phyloP scores from a whole-genome alignment of 2,797 vertebrate genomes.

The Spinus pinus region DNA sequence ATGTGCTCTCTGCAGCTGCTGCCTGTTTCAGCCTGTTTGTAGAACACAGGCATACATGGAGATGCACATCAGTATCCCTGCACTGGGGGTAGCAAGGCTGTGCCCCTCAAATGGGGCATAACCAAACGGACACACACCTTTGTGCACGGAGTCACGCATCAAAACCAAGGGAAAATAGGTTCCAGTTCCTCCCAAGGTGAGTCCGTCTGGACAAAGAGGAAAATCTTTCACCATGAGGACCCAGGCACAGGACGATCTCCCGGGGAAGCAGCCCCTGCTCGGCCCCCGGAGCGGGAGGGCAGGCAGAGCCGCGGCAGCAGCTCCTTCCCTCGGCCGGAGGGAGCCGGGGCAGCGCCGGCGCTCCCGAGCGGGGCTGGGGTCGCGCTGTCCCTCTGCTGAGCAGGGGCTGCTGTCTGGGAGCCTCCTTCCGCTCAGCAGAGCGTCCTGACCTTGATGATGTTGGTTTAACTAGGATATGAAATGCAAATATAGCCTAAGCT shows the following conservation, averaged over 20 bases:
- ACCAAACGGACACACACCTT: neutral
- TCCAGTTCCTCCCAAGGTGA: neutral
- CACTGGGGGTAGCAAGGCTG: neutral
- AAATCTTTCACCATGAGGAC: neutral
- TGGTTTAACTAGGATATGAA: constrained; percentile 56
- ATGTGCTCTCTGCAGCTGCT: neutral
- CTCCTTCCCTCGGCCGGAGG: neutral
- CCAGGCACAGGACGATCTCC: neutral
- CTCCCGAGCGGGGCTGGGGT: neutral
- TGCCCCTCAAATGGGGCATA: neutral
- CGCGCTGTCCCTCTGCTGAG: neutral
- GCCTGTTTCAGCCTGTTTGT: neutral
- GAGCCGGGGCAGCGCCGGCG: neutral
- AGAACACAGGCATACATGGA: neutral
- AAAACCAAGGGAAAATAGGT: neutral
- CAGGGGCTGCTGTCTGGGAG: neutral
- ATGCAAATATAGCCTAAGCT: constrained; percentile 56
- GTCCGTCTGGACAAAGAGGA: neutral
- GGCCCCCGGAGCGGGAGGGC: too few species aligned
- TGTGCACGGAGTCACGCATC: neutral
- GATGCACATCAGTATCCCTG: neutral
- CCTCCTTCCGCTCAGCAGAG: neutral
- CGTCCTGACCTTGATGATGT: constrained; percentile 49
- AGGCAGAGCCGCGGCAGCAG: neutral
- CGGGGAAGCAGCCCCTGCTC: neutral